Evolutionary conservation across 2,113 vertebrate genomes (phyloP), one percentile per base, ranked within the genome.

Genomic region (Lasiurus borealis): DNA sequence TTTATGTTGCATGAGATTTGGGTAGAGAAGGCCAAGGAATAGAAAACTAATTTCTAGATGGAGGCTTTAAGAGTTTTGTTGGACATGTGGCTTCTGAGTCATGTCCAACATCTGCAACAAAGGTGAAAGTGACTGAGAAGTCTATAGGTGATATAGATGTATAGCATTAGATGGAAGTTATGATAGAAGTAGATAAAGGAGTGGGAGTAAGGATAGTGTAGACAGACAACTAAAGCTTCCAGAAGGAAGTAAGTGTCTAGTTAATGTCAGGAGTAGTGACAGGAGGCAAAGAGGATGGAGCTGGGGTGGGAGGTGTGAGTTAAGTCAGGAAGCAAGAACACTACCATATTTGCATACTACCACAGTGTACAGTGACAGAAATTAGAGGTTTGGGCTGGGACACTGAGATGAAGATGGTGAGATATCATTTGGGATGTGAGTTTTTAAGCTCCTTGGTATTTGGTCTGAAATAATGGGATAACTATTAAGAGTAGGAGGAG

Each of bases 221-320:
- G 52, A 57, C 5, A 88, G n/a, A 21, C 27, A 77, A 31, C 8
- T n/a, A 9, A 21, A 66, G 34, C 29, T 82, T 72, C 34, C 27
- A 40, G 40, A 27, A 92, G 40, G 40, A 73, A 68, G 14, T 25
- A 36, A 23, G 31, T 19, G 6, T 27, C 7, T 36, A 44, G 6
- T n/a, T 18, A 36, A 44, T 59, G 54, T 10, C 62, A 18, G 6
- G 31, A 66, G 76, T 23, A 19, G 25, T 15, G 66, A 76, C 4
- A 57, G 12, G 3, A 1, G 29, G 14, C n/a, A 88, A 52, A 88
- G 48, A 59, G 13, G 50, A 16, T 4, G 11, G 16, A 36, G 19
- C 21, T 52, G 4, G 19, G 13, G 31, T 66, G 25, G 46, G 5
- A 68, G 31, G 27, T 13, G 10, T 0, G 0, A 14, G 25, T 31